Conservation (phyloP, 2,113 vertebrate species). For the Crotalus horridus region DNA sequence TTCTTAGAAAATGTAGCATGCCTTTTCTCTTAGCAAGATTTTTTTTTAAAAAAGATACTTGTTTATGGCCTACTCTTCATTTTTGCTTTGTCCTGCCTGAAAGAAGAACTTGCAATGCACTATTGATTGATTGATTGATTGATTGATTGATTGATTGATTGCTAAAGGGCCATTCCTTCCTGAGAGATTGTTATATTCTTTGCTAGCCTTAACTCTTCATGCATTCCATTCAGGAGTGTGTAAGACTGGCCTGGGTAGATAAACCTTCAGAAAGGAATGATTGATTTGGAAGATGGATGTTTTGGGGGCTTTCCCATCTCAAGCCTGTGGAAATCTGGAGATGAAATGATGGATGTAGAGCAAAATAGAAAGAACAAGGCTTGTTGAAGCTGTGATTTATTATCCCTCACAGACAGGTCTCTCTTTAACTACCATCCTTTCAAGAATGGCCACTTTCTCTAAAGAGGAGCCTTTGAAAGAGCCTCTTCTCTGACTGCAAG, state of each 20-base stretch:
- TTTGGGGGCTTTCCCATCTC: neutral
- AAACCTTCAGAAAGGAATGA: neutral
- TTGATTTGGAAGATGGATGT: neutral
- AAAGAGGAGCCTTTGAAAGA: neutral
- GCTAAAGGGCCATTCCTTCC: neutral
- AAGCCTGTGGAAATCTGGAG: neutral
- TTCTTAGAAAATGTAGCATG: neutral
- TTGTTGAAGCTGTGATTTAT: conserved; percentile 17
- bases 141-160: no score
- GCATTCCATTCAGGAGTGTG: neutral
- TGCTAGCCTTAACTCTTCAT: neutral
- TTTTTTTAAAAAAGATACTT: neutral
- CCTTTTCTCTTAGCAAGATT: neutral
- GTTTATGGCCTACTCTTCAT: neutral
- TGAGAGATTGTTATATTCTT: neutral
- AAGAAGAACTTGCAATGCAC: neutral
- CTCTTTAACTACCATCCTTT: neutral
- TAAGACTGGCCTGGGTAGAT: neutral
- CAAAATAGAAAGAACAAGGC: conserved; percentile 25
- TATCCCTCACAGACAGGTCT: neutral
- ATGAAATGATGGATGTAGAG: neutral
- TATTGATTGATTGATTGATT: no score
- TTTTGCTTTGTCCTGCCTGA: neutral
- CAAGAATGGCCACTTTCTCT: neutral
- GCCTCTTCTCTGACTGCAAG: neutral